phyloP scores from a whole-genome alignment of 2,797 vertebrate genomes.

The Liparis tanakae region DNA sequence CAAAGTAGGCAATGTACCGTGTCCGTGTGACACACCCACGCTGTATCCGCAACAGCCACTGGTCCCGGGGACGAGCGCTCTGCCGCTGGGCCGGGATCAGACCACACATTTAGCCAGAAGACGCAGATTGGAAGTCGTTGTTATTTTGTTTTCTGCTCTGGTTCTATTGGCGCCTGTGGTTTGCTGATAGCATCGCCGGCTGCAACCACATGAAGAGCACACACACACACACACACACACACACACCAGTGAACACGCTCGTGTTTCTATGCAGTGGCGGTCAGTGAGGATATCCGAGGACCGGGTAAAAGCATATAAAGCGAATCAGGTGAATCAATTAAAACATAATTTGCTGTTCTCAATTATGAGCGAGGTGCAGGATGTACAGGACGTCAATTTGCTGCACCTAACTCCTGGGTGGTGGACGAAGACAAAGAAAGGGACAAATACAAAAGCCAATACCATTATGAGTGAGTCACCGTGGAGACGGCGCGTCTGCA shows the following conservation, averaged over 20 bases:
- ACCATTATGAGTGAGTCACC: slow-evolving; percentile 44
- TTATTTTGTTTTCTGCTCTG: slow-evolving; percentile 25
- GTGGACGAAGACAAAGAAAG: not conserved
- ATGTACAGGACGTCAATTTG: slow-evolving; percentile 4
- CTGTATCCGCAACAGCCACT: slow-evolving; percentile 1
- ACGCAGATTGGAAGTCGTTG: slow-evolving; percentile 35
- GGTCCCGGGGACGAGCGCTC: not conserved
- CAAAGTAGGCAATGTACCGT: not conserved
- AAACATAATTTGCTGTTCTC: not conserved
- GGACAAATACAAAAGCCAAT: slow-evolving; percentile 18
- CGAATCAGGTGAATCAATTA: slow-evolving; percentile 5
- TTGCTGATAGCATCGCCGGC: slow-evolving; percentile 76
- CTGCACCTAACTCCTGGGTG: slow-evolving; percentile 16
- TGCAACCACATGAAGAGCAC: slow-evolving; percentile 78
- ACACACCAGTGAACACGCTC: not conserved
- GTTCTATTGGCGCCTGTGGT: slow-evolving; percentile 71
- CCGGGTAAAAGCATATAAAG: not conserved
- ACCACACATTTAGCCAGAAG: slow-evolving; percentile 73
- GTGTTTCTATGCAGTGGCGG: not conserved
- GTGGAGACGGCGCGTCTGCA: not conserved
- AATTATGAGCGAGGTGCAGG: not conserved
- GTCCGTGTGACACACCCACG: slow-evolving; percentile 23
- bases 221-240: not conserved
- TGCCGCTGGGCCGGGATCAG: slow-evolving; percentile 46
- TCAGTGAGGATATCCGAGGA: not conserved